Base-by-base conservation (phyloP, 2,113 vertebrate species). In the Mastomys coucha region DNA sequence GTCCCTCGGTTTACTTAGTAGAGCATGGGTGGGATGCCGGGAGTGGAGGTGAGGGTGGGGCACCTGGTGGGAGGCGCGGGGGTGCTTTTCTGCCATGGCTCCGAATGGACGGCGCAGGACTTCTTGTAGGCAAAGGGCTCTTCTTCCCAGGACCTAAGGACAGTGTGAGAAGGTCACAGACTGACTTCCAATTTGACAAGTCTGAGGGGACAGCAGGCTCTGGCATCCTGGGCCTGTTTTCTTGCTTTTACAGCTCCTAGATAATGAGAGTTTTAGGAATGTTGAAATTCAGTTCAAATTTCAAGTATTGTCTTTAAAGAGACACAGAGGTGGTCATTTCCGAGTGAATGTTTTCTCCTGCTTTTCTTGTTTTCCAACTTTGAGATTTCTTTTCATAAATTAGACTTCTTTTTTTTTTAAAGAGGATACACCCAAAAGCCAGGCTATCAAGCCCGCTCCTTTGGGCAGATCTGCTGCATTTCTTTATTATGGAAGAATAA, bases 361-460 rank as follows among this genome's bases (percentile, higher is more conserved):
- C 82, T 70, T 87, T 75, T 70, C 36, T 94, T 42, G 12, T 72
- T 91, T 93, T 39, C 16, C 13, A 93, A 65, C 80, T 85, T 49
- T 80, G 84, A 86, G 77, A 42, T 22, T 53, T 51, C 1, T 75
- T 91, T 85, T 77, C 33, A 26, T 13, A 19, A 24, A 24, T 60
- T 72, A n/a, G 8, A 42, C 60, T 22, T 82, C 77, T 39, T 72
- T 93, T 94, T 60, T 22, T 72, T 86, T 49, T 19, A 60, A 87
- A 63, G 42, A 33, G 36, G 69, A 0, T 19, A 56, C 0, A 22
- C 3, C 20, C 13, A 39, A 73, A 84, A 33, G 51, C 28, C 13
- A 67, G 77, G 72, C 39, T 49, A 16, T 39, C 7, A 12, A 17
- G 49, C 45, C 58, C 56, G n/a, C 12, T n/a, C n/a, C 26, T 70